These are phyloP conservation scores for Albula goreensis DNA, from an alignment of 2,113 vertebrate genomes.

Conservation along the genomic window DNA sequence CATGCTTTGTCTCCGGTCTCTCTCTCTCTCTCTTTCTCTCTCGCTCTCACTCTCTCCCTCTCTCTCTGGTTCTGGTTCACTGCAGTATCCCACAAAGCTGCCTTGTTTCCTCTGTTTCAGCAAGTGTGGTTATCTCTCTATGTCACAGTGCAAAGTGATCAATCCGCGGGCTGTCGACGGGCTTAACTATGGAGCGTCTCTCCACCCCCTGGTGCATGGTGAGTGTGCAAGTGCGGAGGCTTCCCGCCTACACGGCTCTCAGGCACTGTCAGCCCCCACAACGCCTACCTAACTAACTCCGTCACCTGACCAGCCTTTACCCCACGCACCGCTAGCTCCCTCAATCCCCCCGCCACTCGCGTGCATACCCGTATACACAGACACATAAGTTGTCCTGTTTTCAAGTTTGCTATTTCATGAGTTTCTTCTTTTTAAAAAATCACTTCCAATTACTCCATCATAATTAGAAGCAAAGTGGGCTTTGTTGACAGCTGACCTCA, in stretches of 20 bases:
- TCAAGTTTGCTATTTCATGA: not conserved
- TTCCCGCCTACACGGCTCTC: constrained; percentile 1
- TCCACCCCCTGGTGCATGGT: not conserved
- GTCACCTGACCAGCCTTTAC: constrained; percentile 2
- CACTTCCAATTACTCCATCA: not conserved
- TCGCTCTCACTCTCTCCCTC: constrained; percentile 3
- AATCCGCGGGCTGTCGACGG: constrained; percentile 2
- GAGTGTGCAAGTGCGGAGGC: constrained; percentile 11
- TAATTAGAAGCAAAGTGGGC: not conserved
- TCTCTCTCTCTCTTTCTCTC: not conserved
- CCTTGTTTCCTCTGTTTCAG: not conserved
- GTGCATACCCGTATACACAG: not conserved
- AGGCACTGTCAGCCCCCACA: constrained; percentile 3
- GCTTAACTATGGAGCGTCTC: constrained; percentile 7
- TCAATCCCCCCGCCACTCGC: not conserved
- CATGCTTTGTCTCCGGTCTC: not conserved
- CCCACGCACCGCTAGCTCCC: not conserved
- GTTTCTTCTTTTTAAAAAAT: not conserved
- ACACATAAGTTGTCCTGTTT: not conserved
- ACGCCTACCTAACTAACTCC: constrained; percentile 5
- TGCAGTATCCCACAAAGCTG: constrained; percentile 10
- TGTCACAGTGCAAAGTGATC: constrained; percentile 16
- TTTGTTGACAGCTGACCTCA: not conserved
- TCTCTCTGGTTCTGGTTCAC: not conserved
- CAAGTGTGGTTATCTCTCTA: not conserved